These are phyloP conservation scores for Amiota communis DNA, from an alignment of 2,888 invertebrate genomes.

Conservation along the genomic window DNA sequence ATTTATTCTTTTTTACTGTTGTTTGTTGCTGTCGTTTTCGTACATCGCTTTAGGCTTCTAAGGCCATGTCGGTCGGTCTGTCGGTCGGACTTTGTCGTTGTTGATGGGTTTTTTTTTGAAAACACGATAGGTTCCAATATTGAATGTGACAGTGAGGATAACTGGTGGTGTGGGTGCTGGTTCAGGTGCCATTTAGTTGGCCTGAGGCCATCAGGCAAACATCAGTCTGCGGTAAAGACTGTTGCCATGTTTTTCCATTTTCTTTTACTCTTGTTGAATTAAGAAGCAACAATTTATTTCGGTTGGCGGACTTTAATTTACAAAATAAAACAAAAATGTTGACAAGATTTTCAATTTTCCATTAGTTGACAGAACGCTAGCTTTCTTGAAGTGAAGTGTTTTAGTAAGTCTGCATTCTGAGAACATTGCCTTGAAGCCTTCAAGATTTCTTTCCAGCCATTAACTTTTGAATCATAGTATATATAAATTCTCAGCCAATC, in stretches of 20 bases:
- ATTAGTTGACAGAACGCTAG: too few species aligned
- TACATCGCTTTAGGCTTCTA: constrained; percentile 45
- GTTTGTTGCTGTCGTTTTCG: constrained; percentile 32
- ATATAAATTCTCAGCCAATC: not conserved
- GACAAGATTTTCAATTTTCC: too few species aligned
- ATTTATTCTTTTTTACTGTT: constrained; percentile 28
- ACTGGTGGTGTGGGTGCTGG: not conserved
- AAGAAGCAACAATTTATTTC: too few species aligned
- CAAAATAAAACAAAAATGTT: too few species aligned
- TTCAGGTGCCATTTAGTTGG: not conserved
- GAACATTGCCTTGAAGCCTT: too few species aligned
- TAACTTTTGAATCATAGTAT: constrained; percentile 1
- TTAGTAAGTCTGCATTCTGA: too few species aligned
- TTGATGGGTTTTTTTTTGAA: constrained; percentile 54
- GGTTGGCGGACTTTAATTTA: too few species aligned
- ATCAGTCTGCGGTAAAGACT: constrained; percentile 13
- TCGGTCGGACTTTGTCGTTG: constrained; percentile 41
- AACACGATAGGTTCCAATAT: constrained; percentile 52
- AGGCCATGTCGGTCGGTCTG: constrained; percentile 28
- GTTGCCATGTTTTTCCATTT: not conserved
- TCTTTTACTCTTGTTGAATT: too few species aligned
- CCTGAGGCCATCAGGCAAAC: not conserved
- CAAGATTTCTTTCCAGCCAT: constrained; percentile 13
- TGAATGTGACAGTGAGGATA: constrained; percentile 50
- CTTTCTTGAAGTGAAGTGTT: too few species aligned